Conservation (phyloP, 2,797 vertebrate genomes). For the Falco biarmicus region DNA sequence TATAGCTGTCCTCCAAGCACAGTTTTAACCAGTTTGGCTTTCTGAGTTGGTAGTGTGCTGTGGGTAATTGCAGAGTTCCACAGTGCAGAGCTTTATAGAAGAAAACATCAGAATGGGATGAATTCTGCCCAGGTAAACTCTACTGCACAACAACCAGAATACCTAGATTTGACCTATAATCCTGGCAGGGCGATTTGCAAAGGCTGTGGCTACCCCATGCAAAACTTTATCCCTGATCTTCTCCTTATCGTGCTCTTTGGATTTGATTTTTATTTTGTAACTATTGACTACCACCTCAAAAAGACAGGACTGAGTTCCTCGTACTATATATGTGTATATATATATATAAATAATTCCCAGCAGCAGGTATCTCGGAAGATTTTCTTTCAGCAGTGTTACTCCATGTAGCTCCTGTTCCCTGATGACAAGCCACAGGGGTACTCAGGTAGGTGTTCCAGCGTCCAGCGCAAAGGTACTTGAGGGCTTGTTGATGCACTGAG, state of each 20-base stretch:
- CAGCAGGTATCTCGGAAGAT: background rate
- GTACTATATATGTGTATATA: background rate
- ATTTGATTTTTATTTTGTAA: background rate
- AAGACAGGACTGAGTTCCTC: background rate
- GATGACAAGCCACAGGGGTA: background rate
- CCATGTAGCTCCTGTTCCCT: background rate
- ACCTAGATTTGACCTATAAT: background rate
- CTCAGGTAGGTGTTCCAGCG: background rate
- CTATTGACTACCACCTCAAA: background rate
- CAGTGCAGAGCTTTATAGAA: background rate
- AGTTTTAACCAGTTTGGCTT: background rate
- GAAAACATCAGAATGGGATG: background rate
- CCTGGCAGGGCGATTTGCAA: background rate
- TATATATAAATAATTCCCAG: background rate
- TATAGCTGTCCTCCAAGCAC: background rate
- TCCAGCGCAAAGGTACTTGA: background rate
- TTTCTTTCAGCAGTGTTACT: background rate
- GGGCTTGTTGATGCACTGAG: background rate
- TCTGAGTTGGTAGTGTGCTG: background rate
- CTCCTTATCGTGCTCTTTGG: background rate
- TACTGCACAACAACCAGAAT: background rate
- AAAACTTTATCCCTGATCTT: background rate
- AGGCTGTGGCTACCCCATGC: background rate
- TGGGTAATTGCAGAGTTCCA: background rate
- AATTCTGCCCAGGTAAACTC: background rate